Evolutionary conservation across 2,113 vertebrate species (phyloP), one percentile per base, ranked within the genome.

Genomic region (Plestiodon gilberti): DNA sequence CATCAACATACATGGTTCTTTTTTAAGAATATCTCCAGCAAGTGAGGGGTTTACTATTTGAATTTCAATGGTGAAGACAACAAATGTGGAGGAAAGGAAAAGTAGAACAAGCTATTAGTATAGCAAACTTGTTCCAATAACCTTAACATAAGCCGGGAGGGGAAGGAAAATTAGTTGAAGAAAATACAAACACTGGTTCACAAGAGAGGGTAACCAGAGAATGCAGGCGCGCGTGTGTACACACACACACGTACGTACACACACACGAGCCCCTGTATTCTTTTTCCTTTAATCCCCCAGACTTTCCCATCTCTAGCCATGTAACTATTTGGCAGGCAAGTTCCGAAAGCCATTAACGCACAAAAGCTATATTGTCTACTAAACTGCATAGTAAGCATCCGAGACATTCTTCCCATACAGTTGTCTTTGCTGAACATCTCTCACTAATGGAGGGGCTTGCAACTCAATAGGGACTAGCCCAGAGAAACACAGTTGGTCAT

Each of bases 311-410:
- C 64, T 85, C 52, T 69, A 85, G 43, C 48, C 62, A 78, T 78
- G 74, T 43, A 85, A 62, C 28, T 59, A 78, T 79, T 85, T 85
- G 84, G 84, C 84, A 78, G 52, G 64, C 84, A 17, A 85, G 65
- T 85, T 85, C 65, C 84, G 30, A 85, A 79, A 79, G 65, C 65
- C 84, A 86, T 73, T 73, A 80, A 80, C 77, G 62, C 67, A 80
- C 77, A 86, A 86, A 86, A 86, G 84, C 77, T 48, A 80, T 71
- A 85, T 80, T 86, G 77, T 86, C 77, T 86, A 43, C 67, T 43
- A 73, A 86, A 80, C 55, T 86, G 84, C 84, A 86, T 38, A 62
- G 77, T 86, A 80, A 86, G 84, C 84, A 86, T 85, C 76, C 11
- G 64, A 85, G 75, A 80, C 55, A 86, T 86, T 86, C 67, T 80